Base-by-base conservation (phyloP, 2,797 vertebrate species). In the Macrochelys suwanniensis region DNA sequence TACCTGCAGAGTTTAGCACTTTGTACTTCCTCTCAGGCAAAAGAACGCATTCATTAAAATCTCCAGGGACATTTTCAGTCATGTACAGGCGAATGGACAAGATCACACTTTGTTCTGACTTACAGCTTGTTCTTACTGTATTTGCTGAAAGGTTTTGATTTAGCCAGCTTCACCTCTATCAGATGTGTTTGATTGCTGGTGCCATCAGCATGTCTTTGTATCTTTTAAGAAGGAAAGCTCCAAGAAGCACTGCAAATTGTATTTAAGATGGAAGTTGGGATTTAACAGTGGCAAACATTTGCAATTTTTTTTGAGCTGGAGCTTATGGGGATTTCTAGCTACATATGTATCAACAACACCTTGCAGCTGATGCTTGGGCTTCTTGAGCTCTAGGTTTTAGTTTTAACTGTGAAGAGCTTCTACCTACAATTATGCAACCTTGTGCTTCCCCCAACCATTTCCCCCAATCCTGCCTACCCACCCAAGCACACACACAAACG, bases 401-500 rank as follows among this genome's bases (percentile, higher is more conserved):
- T 11, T 76, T 76, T 28, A 68, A 71, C 5, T 71, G 2, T 2
- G 6, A 3, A 4, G 0, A 42, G 7, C 25, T 92, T 12, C 21
- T 5, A 28, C 3, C 0, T 0, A 0, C 2, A 2, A 17, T 21
- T 51, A 49, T 3, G 13, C 6, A 51, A 51, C 0, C 0, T 23
- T 7, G 7, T 49, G 15, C 2, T 4, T 85, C 5, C n/a, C 11
- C 4, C 37, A 21, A 11, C 3, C 16, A 19, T 68, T 9, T 17
- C 16, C 21, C 21, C 68, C 21, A 71, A 71, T 71, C n/a, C 68
- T 65, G 61, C 10, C 19, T 11, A 71, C 11, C 37, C n/a, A 37
- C 8, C 10, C n/a, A 10, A 23, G 68, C 21, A 42, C 21, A 71
- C 17, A 65, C 8, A 68, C 7, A 33, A 61, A 61, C 12, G 33